Evolutionary conservation across 2,113 vertebrate species (phyloP).

Genomic region (Choloepus hoffmanni): DNA sequence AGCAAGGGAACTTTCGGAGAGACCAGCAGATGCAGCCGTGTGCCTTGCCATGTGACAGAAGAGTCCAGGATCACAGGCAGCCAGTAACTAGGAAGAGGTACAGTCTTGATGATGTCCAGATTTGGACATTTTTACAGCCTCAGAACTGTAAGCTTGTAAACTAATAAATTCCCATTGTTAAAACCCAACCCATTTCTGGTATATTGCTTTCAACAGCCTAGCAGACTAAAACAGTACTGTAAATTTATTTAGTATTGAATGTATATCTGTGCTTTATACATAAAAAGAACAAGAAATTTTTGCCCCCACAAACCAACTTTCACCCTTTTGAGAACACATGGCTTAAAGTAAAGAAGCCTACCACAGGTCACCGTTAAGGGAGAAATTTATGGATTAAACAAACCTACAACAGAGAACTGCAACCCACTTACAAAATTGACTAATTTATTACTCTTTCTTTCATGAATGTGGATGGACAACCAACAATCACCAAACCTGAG

Average conservation of each 20-base stretch:
- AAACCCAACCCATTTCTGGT: too few relatives aligned
- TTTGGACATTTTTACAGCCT: too few relatives aligned
- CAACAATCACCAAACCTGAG: conserved; percentile 5
- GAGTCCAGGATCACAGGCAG: too few relatives aligned
- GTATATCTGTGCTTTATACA: not conserved
- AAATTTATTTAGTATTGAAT: not conserved
- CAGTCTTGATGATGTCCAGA: too few relatives aligned
- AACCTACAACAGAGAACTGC: conserved; percentile 35
- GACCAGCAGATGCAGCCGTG: too few relatives aligned
- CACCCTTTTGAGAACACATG: not conserved
- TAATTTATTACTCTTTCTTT: conserved; percentile 40
- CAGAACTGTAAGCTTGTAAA: too few relatives aligned
- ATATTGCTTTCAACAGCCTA: too few relatives aligned
- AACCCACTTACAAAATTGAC: not conserved
- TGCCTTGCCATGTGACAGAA: too few relatives aligned
- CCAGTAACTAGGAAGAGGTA: too few relatives aligned
- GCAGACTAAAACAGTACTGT: not conserved
- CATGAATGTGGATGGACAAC: not conserved
- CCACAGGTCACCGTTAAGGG: not conserved
- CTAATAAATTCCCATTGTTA: too few relatives aligned
- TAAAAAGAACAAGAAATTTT: not conserved
- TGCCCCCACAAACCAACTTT: not conserved
- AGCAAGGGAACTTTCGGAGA: too few relatives aligned
- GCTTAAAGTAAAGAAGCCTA: not conserved
- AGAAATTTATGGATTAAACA: conserved; percentile 46